These are phyloP conservation scores for Bombus affinis DNA, from an alignment of 1,140 invertebrate species.

Conservation along the genomic window DNA sequence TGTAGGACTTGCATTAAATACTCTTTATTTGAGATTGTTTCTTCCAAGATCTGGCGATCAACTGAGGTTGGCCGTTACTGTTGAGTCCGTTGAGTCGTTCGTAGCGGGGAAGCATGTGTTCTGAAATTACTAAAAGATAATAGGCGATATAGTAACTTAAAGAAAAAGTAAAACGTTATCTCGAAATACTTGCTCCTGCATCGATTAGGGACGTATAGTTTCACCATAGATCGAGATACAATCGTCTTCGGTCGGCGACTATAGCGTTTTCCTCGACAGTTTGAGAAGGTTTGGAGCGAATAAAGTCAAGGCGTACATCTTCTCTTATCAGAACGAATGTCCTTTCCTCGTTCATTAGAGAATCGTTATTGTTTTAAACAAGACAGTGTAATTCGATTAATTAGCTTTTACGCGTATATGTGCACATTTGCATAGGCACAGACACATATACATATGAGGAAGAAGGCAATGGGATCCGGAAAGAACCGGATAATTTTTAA, in stretches of 20 bases:
- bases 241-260: slow-evolving; percentile 31
- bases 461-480: slow-evolving; percentile 1
- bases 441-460: background rate
- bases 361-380: slow-evolving; percentile 60
- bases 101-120: no score
- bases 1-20: no score
- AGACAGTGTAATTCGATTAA: slow-evolving; percentile 70
- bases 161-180: background rate
- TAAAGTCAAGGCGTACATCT: slow-evolving; percentile 7
- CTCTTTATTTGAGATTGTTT: no score
- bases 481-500: slow-evolving; percentile 42
- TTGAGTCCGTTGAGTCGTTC: no score
- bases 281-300: background rate
- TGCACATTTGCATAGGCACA: background rate
- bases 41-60: no score
- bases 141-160: background rate
- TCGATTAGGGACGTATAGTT: background rate
- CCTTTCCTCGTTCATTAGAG: slow-evolving; percentile 47
- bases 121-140: background rate
- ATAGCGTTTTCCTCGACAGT: slow-evolving; percentile 7
- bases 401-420: slow-evolving; percentile 36
- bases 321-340: slow-evolving; percentile 22
- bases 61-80: no score
- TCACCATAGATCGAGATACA: background rate
- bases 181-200: background rate